These are phyloP conservation scores for Myrmophylax atrothorax DNA, from an alignment of 2,113 vertebrate genomes.

Conservation along the genomic window DNA sequence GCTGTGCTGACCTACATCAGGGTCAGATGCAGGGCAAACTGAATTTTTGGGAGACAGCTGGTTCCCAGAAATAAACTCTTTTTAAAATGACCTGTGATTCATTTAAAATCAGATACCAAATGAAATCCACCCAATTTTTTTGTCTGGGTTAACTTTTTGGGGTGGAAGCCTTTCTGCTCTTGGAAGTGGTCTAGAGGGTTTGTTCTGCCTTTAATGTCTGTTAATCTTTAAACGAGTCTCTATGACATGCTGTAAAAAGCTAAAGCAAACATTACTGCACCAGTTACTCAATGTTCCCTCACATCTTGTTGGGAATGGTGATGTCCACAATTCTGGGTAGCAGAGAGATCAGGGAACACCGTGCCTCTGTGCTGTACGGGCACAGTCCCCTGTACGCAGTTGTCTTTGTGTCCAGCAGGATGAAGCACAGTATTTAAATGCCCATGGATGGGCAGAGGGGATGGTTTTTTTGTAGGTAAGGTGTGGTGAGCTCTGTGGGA, in stretches of 20 bases:
- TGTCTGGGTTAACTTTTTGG: background rate
- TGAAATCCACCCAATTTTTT: background rate
- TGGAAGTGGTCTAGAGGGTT: background rate
- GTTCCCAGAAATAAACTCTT: slow-evolving; percentile 26
- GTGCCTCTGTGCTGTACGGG: background rate
- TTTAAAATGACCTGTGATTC: background rate
- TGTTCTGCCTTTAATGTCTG: background rate
- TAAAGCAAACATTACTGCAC: background rate
- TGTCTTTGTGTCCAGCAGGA: background rate
- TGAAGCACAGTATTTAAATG: background rate
- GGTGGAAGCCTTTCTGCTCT: background rate
- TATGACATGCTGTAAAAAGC: background rate
- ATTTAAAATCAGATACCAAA: background rate
- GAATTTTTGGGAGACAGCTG: slow-evolving; percentile 33
- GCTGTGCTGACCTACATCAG: background rate
- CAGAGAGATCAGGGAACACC: background rate
- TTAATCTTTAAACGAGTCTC: background rate
- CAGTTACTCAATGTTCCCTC: background rate
- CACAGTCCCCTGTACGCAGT: rapidly evolving
- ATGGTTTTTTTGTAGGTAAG: background rate
- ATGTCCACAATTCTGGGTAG: background rate
- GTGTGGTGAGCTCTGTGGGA: background rate
- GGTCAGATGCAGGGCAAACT: slow-evolving; percentile 22
- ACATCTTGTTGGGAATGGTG: background rate
- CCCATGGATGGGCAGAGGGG: background rate